Evolutionary conservation across 1,140 invertebrate species (phyloP).

Genomic region (Diploscapter pachys): DNA sequence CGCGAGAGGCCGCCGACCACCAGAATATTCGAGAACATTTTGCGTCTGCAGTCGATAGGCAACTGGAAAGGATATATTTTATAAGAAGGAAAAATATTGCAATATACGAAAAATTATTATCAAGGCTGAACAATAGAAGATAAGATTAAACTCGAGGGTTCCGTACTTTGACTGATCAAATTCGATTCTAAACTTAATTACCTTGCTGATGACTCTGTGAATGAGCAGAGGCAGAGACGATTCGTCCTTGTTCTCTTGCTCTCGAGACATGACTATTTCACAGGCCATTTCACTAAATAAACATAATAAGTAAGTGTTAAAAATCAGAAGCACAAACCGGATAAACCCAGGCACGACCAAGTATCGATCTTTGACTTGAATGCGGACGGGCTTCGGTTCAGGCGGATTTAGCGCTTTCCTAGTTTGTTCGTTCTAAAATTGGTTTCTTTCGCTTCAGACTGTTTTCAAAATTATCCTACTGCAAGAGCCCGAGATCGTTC

Average conservation of each 20-base stretch:
- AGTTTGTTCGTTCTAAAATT: no score
- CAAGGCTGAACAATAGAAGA: not conserved
- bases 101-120: not conserved
- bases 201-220: not conserved
- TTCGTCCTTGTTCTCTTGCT: not conserved
- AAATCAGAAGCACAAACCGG: not conserved
- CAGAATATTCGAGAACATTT: conserved; percentile 10
- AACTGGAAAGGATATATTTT: not conserved
- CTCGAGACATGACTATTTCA: not conserved
- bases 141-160: not conserved
- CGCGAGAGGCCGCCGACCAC: not conserved
- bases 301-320: not conserved
- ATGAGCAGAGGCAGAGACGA: conserved; percentile 3
- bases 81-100: not conserved
- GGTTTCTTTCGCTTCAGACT: not conserved
- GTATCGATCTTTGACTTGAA: not conserved
- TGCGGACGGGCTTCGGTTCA: not conserved
- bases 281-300: conserved; percentile 1
- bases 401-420: not conserved
- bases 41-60: not conserved
- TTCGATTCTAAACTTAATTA: not conserved
- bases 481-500: not conserved
- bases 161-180: not conserved
- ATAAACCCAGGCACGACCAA: not conserved
- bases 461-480: not conserved